Percentiles rank a stretch among this genome's conserved stretches.
Conservation (phyloP, 2,113 vertebrate genomes). For the Paradoxurus hermaphroditus region DNA sequence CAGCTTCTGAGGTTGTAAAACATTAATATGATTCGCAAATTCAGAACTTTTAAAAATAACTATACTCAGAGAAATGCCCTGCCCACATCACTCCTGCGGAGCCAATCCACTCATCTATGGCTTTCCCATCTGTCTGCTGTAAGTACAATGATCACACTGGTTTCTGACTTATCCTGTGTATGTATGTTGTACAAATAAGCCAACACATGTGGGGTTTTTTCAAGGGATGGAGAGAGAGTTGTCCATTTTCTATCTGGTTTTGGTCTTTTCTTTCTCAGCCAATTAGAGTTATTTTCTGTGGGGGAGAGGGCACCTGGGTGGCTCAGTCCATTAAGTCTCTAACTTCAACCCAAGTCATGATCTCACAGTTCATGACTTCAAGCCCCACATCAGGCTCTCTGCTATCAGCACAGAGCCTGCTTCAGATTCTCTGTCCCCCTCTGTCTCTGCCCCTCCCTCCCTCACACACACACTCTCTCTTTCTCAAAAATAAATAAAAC, state of each 20-base stretch:
- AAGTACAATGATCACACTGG: not conserved
- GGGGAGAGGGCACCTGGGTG: no score
- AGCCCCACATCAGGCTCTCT: no score
- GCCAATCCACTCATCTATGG: not conserved
- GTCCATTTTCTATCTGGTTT: not conserved
- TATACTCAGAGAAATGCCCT: not conserved
- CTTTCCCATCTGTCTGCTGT: not conserved
- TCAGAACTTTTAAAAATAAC: not conserved
- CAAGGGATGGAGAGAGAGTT: not conserved
- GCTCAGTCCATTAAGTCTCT: no score
- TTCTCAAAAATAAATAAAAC: no score
- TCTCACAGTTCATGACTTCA: no score
- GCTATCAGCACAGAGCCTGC: no score
- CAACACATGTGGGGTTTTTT: not conserved
- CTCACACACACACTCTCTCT: no score
- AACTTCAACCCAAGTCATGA: no score
- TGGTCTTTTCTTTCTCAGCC: not conserved
- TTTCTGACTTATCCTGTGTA: not conserved
- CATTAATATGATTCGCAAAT: not conserved
- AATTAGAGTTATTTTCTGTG: not conserved
- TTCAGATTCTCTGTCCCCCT: no score
- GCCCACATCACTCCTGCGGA: not conserved
- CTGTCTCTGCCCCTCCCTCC: no score
- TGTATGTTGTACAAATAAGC: not conserved
- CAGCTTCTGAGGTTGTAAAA: not conserved